These are phyloP conservation scores for Anhinga anhinga DNA, from an alignment of 2,113 vertebrate species.

Conservation along the genomic window DNA sequence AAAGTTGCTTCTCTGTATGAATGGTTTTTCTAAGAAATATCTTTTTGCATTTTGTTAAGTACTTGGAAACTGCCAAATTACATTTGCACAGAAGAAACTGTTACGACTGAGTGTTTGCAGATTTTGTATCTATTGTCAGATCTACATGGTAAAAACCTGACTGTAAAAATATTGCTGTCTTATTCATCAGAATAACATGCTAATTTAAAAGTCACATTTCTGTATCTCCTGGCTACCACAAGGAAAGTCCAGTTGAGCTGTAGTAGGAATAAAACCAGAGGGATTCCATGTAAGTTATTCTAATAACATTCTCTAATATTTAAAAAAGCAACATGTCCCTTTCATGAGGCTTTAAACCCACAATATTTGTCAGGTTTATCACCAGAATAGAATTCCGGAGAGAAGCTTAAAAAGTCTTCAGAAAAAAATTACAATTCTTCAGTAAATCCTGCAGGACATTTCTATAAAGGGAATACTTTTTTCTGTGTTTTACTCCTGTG, in stretches of 20 bases:
- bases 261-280: neutral
- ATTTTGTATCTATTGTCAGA: neutral
- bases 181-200: neutral
- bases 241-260: neutral
- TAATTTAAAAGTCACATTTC: neutral
- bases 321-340: neutral
- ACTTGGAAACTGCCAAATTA: neutral
- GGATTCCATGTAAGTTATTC: neutral
- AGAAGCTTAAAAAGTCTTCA: neutral
- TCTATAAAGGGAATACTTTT: neutral
- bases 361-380: neutral
- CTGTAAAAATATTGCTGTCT: neutral
- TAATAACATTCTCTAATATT: neutral
- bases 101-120: neutral
- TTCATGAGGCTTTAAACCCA: neutral
- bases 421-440: neutral
- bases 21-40: neutral
- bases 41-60: neutral
- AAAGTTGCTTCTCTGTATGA: neutral
- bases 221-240: neutral
- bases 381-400: neutral
- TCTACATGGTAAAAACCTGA: neutral
- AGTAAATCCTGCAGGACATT: neutral
- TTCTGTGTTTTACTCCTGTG: neutral
- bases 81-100: neutral